Evolutionary conservation across 2,113 vertebrate species (phyloP).

Genomic region (Uria lomvia): DNA sequence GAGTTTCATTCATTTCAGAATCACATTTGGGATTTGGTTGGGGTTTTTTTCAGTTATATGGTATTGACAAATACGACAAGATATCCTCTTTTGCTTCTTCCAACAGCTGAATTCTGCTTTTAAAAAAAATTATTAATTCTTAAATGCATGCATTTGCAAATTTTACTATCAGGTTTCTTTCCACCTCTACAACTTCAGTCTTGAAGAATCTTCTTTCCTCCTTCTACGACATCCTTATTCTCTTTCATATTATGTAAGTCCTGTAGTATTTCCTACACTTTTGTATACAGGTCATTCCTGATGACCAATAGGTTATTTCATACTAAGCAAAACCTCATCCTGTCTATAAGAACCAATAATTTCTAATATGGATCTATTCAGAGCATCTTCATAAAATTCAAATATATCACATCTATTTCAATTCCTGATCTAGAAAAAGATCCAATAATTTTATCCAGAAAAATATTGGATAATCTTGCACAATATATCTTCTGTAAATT

Average conservation of each 20-base stretch:
- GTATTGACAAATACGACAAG: background rate
- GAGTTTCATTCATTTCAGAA: background rate
- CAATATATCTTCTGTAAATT: background rate
- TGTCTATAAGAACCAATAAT: background rate
- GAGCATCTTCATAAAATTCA: background rate
- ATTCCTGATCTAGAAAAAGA: background rate
- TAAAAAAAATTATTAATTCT: background rate
- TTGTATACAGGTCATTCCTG: background rate
- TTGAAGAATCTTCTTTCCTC: background rate
- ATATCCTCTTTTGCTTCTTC: background rate
- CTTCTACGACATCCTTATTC: background rate
- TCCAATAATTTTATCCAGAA: background rate
- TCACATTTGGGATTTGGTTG: fast-evolving
- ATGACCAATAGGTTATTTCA: background rate
- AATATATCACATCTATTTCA: background rate
- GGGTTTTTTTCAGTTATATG: fast-evolving
- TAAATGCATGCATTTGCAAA: background rate
- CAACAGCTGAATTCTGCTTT: background rate
- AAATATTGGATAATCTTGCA: background rate
- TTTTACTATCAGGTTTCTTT: background rate
- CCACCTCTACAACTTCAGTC: background rate
- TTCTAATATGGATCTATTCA: background rate
- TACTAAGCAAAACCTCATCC: background rate
- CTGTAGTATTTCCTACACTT: background rate
- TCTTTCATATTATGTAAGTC: background rate